phyloP scores from a whole-genome alignment of 2,797 vertebrate species.

The Artibeus jamaicensis region DNA sequence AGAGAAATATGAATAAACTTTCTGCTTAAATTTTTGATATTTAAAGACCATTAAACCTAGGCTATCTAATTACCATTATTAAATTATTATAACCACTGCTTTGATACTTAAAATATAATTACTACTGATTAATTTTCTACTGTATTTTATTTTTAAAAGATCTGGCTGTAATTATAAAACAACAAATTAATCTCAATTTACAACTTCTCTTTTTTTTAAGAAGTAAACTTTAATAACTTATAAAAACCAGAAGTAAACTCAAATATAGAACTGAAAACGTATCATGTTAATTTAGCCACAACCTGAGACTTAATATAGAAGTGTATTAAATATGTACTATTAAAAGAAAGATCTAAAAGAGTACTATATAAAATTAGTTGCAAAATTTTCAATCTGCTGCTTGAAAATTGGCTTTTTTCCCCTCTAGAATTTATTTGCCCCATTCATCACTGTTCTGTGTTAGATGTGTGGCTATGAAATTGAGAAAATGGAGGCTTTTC shows the following conservation, averaged over 20 bases:
- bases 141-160: constrained; percentile 51
- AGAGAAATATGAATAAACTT: background rate
- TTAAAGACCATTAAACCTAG: constrained; percentile 16
- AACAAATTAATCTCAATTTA: constrained; percentile 26
- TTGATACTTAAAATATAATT: constrained; percentile 6
- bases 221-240: constrained; percentile 29
- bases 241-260: constrained; percentile 47
- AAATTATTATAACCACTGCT: constrained; percentile 16
- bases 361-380: constrained; percentile 15
- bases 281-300: constrained; percentile 49
- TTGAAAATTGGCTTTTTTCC: constrained; percentile 34
- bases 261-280: constrained; percentile 20
- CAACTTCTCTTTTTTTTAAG: constrained; percentile 28
- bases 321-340: constrained; percentile 31
- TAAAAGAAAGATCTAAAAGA: constrained; percentile 38
- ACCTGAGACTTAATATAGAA: constrained; percentile 47
- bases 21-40: constrained; percentile 33
- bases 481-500: constrained; percentile 72
- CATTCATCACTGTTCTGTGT: background rate
- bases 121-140: background rate
- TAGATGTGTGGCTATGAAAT: constrained; percentile 62
- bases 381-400: constrained; percentile 17
- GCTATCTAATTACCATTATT: background rate
- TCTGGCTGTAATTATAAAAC: constrained; percentile 8
- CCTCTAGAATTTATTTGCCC: constrained; percentile 37